Conservation (phyloP, 2,888 invertebrate genomes). For the Megastigmus dorsalis region DNA sequence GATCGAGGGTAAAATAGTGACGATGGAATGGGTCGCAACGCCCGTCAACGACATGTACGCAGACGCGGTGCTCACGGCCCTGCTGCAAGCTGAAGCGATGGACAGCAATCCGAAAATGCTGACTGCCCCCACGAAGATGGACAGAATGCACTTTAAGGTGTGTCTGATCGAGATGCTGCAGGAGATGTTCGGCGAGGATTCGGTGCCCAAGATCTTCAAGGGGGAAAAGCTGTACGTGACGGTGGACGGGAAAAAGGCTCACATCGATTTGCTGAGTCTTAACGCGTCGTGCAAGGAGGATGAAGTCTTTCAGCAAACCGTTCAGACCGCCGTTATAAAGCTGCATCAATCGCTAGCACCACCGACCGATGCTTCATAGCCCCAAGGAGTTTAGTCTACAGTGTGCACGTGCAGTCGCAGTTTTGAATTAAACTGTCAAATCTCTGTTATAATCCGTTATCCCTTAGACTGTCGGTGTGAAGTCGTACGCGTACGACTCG, state of each 20-base stretch:
- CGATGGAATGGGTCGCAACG: conserved; percentile 95
- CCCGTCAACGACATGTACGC: conserved; percentile 99
- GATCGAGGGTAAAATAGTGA: conserved; percentile 87
- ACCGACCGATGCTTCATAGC: conserved; percentile 68
- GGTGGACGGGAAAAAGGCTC: conserved; percentile 89
- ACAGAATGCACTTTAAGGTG: conserved; percentile 94
- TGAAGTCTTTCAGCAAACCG: conserved; percentile 86
- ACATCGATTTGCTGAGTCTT: conserved; percentile 88
- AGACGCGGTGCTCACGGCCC: conserved; percentile 92
- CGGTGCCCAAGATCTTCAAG: conserved; percentile 94
- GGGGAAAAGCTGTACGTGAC: conserved; percentile 90
- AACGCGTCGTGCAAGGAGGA: conserved; percentile 89
- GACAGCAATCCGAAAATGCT: conserved; percentile 80
- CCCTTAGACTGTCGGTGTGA: no score
- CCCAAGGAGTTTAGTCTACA: no score
- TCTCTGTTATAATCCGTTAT: no score
- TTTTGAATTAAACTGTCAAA: no score
- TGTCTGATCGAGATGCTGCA: conserved; percentile 92
- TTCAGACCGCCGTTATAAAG: conserved; percentile 89
- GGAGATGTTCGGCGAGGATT: conserved; percentile 96
- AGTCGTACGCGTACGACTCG: no score
- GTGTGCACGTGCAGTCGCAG: no score
- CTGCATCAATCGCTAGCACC: conserved; percentile 88
- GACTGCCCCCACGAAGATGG: conserved; percentile 83
- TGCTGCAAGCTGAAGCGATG: conserved; percentile 87